These are phyloP conservation scores for Pelecanus crispus DNA, from an alignment of 2,113 vertebrate species.

Conservation along the genomic window DNA sequence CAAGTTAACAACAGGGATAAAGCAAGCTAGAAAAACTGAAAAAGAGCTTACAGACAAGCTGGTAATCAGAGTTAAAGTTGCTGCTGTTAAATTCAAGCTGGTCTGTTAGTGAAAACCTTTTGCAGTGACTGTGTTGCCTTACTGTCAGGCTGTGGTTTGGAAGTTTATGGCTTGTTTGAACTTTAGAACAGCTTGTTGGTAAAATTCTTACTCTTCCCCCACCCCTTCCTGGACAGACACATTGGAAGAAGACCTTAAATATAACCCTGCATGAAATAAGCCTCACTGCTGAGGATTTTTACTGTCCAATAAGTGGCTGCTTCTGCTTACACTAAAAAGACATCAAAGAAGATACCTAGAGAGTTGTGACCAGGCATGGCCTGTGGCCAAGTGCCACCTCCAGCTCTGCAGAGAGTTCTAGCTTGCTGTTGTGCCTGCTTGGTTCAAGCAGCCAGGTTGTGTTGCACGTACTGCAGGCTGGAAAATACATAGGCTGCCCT, in stretches of 20 bases:
- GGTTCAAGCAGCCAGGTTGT: background rate
- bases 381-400: background rate
- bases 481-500: background rate
- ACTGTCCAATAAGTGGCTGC: background rate
- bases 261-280: background rate
- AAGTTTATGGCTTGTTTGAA: background rate
- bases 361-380: background rate
- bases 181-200: background rate
- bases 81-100: background rate
- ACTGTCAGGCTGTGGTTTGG: background rate
- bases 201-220: background rate
- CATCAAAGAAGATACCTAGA: background rate
- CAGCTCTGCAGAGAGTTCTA: background rate
- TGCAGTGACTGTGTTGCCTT: background rate
- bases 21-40: background rate
- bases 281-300: background rate
- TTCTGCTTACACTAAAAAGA: background rate
- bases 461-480: background rate
- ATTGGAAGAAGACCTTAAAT: background rate
- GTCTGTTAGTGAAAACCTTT: background rate
- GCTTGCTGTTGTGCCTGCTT: background rate
- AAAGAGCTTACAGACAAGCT: background rate
- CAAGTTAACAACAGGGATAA: background rate
- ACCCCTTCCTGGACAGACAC: background rate
- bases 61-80: background rate